Conservation (phyloP, 2,797 vertebrate genomes). For the Pseudochirops cupreus region DNA sequence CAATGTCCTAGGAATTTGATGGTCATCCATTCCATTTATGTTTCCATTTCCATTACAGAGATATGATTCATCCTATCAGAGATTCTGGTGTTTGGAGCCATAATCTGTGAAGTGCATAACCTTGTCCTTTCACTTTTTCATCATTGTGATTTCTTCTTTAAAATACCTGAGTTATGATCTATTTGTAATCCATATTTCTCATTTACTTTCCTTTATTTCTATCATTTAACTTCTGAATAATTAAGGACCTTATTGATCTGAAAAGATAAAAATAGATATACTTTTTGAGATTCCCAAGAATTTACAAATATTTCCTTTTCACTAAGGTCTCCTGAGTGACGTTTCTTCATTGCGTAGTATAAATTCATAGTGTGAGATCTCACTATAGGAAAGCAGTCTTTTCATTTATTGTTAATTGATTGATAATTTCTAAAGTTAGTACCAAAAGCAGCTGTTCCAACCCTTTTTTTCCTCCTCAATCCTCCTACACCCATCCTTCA, state of each 20-base stretch:
- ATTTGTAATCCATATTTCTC: background rate
- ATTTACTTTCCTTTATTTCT: background rate
- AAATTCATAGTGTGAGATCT: background rate
- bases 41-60: background rate
- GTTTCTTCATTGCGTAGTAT: background rate
- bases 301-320: background rate
- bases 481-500: background rate
- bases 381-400: background rate
- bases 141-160: background rate
- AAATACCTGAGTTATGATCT: background rate
- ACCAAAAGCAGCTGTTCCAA: background rate
- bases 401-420: background rate
- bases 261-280: no score
- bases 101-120: background rate
- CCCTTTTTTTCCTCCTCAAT: background rate
- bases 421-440: background rate
- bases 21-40: background rate
- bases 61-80: background rate
- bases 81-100: background rate
- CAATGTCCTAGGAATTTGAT: background rate
- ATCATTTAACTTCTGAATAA: background rate
- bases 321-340: background rate
- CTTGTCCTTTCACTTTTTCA: background rate
- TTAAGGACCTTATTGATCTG: background rate
- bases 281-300: background rate